Evolutionary conservation across 2,888 invertebrate genomes (phyloP).

Genomic region (Sphinx pinastri): DNA sequence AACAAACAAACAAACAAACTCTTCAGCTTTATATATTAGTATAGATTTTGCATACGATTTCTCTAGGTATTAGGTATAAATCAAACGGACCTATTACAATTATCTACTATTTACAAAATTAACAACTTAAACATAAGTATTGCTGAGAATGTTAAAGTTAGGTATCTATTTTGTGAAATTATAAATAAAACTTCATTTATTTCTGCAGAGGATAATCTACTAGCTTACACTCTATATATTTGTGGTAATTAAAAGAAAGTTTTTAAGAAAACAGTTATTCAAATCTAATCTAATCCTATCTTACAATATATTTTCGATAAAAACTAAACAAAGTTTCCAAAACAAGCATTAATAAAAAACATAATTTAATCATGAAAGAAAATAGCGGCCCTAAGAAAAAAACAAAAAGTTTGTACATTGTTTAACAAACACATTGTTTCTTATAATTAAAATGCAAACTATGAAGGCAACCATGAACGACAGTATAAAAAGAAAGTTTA

Average conservation of each 20-base stretch:
- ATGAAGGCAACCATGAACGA: not conserved
- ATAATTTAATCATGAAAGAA: conserved; percentile 7
- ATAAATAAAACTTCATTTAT: no score
- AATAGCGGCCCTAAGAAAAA: conserved; percentile 1
- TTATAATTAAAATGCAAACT: conserved; percentile 24
- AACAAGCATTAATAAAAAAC: not conserved
- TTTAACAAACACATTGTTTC: conserved; percentile 22
- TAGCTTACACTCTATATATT: not conserved
- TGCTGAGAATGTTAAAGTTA: no score
- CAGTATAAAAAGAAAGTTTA: conserved; percentile 2
- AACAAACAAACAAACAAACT: no score
- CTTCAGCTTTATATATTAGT: no score
- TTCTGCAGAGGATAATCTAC: no score
- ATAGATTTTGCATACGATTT: no score
- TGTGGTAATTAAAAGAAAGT: not conserved
- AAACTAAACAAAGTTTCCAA: conserved; percentile 4
- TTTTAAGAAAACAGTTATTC: not conserved
- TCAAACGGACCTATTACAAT: no score
- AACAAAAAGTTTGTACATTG: conserved; percentile 8
- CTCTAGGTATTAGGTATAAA: no score
- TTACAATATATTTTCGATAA: not conserved
- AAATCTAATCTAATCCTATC: not conserved
- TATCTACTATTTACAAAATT: no score
- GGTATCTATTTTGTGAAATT: no score
- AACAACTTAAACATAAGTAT: no score